Conservation (phyloP, 2,113 vertebrate species). For the Aphelocoma coerulescens region DNA sequence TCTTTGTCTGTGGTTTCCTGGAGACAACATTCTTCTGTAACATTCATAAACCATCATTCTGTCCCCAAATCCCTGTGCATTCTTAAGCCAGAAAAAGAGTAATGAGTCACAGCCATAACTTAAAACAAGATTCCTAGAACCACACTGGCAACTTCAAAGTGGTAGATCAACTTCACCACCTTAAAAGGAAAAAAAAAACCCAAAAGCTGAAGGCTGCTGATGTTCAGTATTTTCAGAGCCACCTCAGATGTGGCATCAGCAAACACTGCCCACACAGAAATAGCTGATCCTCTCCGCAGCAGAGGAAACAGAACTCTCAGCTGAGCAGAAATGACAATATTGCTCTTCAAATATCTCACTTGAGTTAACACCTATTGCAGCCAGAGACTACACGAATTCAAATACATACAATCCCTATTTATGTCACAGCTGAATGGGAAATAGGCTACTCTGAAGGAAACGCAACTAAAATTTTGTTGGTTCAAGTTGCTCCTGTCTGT, state of each 20-base stretch:
- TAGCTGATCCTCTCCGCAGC: background rate
- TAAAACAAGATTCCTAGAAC: background rate
- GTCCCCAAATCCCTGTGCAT: background rate
- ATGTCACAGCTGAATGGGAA: background rate
- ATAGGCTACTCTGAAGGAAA: background rate
- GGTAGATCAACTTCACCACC: background rate
- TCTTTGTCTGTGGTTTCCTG: background rate
- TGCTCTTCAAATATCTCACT: background rate
- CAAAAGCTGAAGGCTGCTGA: constrained; percentile 5
- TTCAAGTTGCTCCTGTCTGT: background rate
- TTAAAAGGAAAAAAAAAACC: background rate
- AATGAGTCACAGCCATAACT: background rate
- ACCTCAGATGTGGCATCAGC: background rate
- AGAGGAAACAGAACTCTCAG: background rate
- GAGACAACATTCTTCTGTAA: background rate
- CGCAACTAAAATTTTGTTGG: background rate
- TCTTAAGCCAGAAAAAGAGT: background rate
- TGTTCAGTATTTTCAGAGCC: background rate
- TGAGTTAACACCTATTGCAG: constrained; percentile 1
- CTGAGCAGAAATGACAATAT: background rate
- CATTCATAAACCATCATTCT: background rate
- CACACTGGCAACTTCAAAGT: background rate
- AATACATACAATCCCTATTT: background rate
- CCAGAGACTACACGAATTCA: background rate
- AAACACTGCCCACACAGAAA: background rate